phyloP scores from a whole-genome alignment of 2,797 vertebrate genomes.

The Centropyge bicolor region DNA sequence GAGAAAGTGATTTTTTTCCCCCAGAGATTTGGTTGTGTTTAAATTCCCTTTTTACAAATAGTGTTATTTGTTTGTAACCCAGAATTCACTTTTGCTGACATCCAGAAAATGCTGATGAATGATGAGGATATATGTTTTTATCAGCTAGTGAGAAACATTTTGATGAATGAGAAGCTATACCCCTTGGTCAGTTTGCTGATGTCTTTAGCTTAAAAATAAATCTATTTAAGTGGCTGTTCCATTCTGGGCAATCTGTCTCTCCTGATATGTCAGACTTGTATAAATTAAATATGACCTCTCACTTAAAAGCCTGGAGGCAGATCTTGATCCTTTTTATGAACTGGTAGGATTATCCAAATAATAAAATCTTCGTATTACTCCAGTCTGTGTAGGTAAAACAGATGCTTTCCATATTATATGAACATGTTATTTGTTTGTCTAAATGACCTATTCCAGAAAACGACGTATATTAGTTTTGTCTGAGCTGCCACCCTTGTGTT shows the following conservation, averaged over 20 bases:
- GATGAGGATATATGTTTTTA: background rate
- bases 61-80: background rate
- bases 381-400: background rate
- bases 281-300: conserved; percentile 52
- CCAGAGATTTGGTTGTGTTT: background rate
- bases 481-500: background rate
- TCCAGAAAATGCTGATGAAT: background rate
- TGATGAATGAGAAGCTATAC: conserved; percentile 8
- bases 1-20: background rate
- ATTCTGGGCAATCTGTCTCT: conserved; percentile 44
- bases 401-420: background rate
- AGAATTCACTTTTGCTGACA: background rate
- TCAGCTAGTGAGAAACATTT: conserved; percentile 10
- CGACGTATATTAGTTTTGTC: background rate
- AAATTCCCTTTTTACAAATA: background rate
- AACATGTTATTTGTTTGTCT: background rate
- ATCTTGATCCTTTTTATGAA: conserved; percentile 34
- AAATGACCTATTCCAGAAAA: background rate
- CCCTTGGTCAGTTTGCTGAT: conserved; percentile 13
- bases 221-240: conserved; percentile 36
- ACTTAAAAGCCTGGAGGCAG: conserved; percentile 35
- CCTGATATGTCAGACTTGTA: conserved; percentile 46
- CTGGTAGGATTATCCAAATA: conserved; percentile 14
- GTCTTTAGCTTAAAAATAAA: conserved; percentile 35
- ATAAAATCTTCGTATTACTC: conserved; percentile 22